Evolutionary conservation across 2,888 invertebrate species (phyloP), one percentile per base, ranked within the genome.

Genomic region (Zygaena filipendulae): DNA sequence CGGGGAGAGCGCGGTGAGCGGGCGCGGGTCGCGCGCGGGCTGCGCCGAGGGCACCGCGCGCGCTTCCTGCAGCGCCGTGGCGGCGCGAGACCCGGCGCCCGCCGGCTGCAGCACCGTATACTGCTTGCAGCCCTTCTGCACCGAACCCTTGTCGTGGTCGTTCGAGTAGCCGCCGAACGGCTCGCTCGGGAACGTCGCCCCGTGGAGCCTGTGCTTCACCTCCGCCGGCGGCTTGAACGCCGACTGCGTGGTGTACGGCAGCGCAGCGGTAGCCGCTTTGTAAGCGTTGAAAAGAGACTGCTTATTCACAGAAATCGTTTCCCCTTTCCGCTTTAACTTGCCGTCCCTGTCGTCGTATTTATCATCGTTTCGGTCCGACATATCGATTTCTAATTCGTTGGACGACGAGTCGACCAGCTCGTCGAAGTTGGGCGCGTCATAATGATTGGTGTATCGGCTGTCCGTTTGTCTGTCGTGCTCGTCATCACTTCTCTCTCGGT

Each of bases 21-120:
- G 67, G 12, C 75, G 66, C 13, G 66, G 53, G 52, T 77, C 77
- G 9, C 86, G 56, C 53, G 81, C 52, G 52, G 82, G 64, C 69
- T 79, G 66, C 50, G 77, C 69, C 14, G 72, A 63, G 13, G 77
- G 81, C 54, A 71, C 61, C n/a, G 83, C 63, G 42, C 84, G 81
- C 38, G 71, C 88, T 58, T 92, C 92, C 58, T 92, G 91, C 55
- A 92, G 82, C 11, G 89, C 91, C 20, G 88, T 88, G 25, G 91
- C 91, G 0, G 91, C 91, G 26, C 91, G 84, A 11, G 92, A 91
- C 3, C 91, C 90, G 1, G 86, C 84, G 14, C 88, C 88, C 7
- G 92, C 92, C 1, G 92, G 92, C 64, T 93, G 92, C 38, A 93
- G 77, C 43, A 92, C 92, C 35, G 92, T 93, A 58, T 92, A 93